Evolutionary conservation across 2,113 vertebrate genomes (phyloP).

Genomic region (Tragelaphus buxtoni): DNA sequence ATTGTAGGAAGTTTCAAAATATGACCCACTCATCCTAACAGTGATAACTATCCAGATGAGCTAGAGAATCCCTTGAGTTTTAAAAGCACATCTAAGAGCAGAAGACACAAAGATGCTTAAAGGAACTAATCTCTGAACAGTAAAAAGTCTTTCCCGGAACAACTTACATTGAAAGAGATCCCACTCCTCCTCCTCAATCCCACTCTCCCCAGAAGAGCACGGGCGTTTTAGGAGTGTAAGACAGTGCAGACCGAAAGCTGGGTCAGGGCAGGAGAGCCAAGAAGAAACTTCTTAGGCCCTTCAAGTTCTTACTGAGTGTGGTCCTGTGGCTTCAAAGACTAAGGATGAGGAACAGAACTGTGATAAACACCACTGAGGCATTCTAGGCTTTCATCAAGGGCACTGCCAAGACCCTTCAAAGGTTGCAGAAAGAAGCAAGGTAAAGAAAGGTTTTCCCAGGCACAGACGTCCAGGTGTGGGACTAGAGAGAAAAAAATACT

Average conservation of each 20-base stretch:
- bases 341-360: neutral
- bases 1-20: neutral
- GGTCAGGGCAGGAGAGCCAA: neutral
- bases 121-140: neutral
- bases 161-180: neutral
- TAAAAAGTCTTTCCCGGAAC: neutral
- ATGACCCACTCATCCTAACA: neutral
- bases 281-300: neutral
- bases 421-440: neutral
- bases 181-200: neutral
- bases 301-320: neutral
- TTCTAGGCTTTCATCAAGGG: neutral
- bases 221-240: neutral
- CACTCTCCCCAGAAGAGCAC: accelerated
- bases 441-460: neutral
- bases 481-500: neutral
- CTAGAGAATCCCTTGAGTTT: neutral
- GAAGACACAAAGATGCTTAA: neutral
- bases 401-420: neutral
- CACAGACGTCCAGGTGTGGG: neutral
- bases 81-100: neutral
- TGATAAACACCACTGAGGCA: neutral
- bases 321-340: neutral
- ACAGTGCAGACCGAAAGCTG: neutral
- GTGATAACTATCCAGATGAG: neutral